Percentiles rank a stretch among this genome's conserved stretches.
Conservation (phyloP, 23 tunicate genomes). For the Ciona savignyi region DNA sequence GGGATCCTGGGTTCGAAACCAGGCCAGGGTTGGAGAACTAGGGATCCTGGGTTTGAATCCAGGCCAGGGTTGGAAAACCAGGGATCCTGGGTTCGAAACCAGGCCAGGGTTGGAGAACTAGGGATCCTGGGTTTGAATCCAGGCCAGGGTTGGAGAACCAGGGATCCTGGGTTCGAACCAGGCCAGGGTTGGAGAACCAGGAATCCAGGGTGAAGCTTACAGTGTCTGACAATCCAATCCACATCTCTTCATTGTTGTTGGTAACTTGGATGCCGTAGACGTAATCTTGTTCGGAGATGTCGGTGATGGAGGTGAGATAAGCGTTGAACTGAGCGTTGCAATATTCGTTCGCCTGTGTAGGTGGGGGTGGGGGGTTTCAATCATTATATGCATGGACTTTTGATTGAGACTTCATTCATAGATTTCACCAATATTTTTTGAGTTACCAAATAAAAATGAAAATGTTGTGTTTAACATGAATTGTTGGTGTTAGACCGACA, state of each 20-base stretch:
- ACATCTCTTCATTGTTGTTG: conserved; percentile 12
- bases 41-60: background rate
- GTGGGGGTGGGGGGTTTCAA: too few relatives aligned
- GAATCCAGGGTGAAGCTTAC: too few relatives aligned
- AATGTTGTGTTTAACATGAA: too few relatives aligned
- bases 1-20: background rate
- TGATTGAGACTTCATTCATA: too few relatives aligned
- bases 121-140: background rate
- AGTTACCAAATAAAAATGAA: too few relatives aligned
- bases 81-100: background rate
- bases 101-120: background rate
- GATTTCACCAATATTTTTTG: too few relatives aligned
- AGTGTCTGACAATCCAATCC: conserved; percentile 81
- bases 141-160: conserved; percentile 2
- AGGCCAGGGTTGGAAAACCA: background rate
- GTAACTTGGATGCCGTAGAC: background rate
- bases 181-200: too few relatives aligned
- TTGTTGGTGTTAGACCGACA: too few relatives aligned
- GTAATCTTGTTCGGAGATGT: conserved; percentile 22
- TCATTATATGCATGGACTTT: too few relatives aligned
- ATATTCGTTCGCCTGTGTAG: conserved; percentile 48
- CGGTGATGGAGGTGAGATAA: conserved; percentile 31
- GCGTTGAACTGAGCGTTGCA: conserved; percentile 33
- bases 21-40: background rate
- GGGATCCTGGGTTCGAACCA: conserved; percentile 3